These are phyloP conservation scores for Polyploca ridens DNA, from an alignment of 2,888 invertebrate species.

Conservation along the genomic window DNA sequence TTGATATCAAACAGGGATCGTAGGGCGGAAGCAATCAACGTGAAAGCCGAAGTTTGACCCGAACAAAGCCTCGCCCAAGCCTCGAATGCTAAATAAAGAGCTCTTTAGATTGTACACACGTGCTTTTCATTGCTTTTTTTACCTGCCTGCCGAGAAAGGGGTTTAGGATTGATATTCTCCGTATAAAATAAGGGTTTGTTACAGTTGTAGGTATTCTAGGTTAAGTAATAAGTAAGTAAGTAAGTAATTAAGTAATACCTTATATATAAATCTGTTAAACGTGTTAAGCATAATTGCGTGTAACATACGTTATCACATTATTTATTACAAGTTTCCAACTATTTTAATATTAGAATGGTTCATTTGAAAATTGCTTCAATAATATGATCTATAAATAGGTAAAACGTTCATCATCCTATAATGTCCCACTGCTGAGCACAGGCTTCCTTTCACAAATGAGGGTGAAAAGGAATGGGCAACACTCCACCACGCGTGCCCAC, in stretches of 20 bases:
- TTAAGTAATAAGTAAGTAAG: neutral
- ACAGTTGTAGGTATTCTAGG: neutral
- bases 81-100: conserved; percentile 55
- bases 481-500: no score
- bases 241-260: neutral
- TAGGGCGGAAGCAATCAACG: conserved; percentile 60
- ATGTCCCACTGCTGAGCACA: no score
- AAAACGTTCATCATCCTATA: no score
- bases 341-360: no score
- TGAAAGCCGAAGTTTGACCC: conserved; percentile 63
- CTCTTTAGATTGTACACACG: conserved; percentile 49
- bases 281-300: neutral
- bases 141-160: conserved; percentile 6
- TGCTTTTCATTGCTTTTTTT: conserved; percentile 16
- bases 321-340: no score
- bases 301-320: neutral
- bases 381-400: no score
- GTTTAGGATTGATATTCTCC: neutral
- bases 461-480: no score
- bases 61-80: conserved; percentile 37
- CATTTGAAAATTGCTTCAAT: no score
- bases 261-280: neutral
- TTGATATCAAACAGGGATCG: conserved; percentile 42
- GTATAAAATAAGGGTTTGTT: conserved; percentile 9
- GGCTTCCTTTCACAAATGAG: no score